phyloP scores from a whole-genome alignment of 2,888 invertebrate species.

The Macaria liturata region DNA sequence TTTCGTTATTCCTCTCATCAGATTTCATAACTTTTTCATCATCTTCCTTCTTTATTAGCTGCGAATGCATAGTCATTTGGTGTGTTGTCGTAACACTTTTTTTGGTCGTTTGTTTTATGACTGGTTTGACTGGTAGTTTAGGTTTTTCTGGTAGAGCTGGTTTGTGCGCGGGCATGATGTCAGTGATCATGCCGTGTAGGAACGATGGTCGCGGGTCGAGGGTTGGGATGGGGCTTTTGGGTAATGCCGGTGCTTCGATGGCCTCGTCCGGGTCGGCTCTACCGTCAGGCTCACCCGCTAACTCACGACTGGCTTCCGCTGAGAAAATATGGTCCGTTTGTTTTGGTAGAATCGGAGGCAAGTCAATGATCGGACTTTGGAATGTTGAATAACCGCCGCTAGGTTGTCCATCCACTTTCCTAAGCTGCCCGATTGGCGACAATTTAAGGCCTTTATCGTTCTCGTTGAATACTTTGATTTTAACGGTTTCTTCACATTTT shows the following conservation, averaged over 20 bases:
- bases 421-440: constrained; percentile 69
- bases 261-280: constrained; percentile 91
- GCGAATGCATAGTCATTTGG: constrained; percentile 80
- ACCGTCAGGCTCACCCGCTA: constrained; percentile 94
- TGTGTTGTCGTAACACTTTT: constrained; percentile 63
- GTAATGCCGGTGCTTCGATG: constrained; percentile 87
- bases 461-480: constrained; percentile 78
- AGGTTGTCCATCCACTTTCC: constrained; percentile 74
- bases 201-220: constrained; percentile 86
- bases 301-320: constrained; percentile 87
- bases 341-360: constrained; percentile 75
- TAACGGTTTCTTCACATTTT: constrained; percentile 78
- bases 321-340: constrained; percentile 71
- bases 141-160: constrained; percentile 90
- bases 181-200: constrained; percentile 85
- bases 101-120: constrained; percentile 78
- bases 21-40: constrained; percentile 54
- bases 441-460: constrained; percentile 72
- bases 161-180: constrained; percentile 68
- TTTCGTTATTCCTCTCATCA: constrained; percentile 70
- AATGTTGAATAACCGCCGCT: constrained; percentile 75
- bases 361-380: constrained; percentile 75
- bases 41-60: constrained; percentile 67
- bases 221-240: constrained; percentile 86
- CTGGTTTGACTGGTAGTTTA: constrained; percentile 81